A percentile compares a stretch with the other conserved stretches of the same genome.
Conservation (phyloP, 2,797 vertebrate species). For the Sebastes minor region DNA sequence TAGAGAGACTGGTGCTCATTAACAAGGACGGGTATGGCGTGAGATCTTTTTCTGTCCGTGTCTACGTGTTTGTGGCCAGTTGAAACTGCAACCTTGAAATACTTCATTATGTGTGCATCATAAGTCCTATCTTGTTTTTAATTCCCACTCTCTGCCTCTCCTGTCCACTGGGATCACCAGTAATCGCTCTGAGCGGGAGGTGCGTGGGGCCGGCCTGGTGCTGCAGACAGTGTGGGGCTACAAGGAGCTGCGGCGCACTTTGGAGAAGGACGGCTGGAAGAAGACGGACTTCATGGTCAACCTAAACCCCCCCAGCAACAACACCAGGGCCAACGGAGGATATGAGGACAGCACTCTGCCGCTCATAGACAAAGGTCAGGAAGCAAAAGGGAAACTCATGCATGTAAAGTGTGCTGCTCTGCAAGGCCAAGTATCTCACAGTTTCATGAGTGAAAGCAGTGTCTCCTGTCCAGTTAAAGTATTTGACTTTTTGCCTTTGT, state of each 20-base stretch:
- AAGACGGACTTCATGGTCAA: constrained; percentile 96
- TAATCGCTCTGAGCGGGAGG: constrained; percentile 93
- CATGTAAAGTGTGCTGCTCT: neutral
- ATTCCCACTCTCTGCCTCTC: neutral
- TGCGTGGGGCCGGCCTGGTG: constrained; percentile 90
- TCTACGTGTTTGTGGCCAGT: neutral
- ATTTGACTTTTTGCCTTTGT: neutral
- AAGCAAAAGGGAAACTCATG: neutral
- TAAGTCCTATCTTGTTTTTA: neutral
- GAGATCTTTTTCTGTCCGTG: neutral
- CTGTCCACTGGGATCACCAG: constrained; percentile 64
- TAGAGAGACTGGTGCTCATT: constrained; percentile 94
- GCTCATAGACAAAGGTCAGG: constrained; percentile 89
- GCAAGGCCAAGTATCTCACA: neutral
- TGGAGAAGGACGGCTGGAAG: constrained; percentile 98
- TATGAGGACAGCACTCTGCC: constrained; percentile 97
- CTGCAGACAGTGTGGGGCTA: constrained; percentile 95
- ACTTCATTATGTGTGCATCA: neutral
- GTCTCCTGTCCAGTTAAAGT: neutral
- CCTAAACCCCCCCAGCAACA: constrained; percentile 82
- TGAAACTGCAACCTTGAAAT: rapidly evolving
- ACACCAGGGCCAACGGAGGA: constrained; percentile 84
- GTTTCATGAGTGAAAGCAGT: neutral
- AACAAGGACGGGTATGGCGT: constrained; percentile 91
- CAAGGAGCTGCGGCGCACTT: constrained; percentile 91